Percentiles rank a stretch among this genome's conserved stretches.
Conservation (phyloP, 2,797 vertebrate genomes). For the Microctenopoma lineatum region DNA sequence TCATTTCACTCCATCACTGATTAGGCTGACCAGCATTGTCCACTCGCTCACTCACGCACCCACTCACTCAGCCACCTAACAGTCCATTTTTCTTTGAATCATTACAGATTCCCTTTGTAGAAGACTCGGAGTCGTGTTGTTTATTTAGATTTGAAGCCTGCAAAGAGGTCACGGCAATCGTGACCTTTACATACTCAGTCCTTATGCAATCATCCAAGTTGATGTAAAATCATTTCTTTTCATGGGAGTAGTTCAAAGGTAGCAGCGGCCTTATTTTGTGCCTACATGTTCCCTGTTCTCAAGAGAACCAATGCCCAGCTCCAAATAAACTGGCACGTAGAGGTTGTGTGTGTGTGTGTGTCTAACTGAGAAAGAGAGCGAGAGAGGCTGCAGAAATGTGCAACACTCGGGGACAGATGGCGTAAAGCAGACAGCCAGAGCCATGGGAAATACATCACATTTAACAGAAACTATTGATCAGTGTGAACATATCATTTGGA, state of each 20-base stretch:
- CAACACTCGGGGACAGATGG: conserved; percentile 68
- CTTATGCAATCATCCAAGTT: conserved; percentile 35
- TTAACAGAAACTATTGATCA: conserved; percentile 80
- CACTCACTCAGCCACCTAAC: conserved; percentile 9
- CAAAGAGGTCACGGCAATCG: conserved; percentile 1
- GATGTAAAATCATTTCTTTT: conserved; percentile 51
- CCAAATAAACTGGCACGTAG: conserved; percentile 40
- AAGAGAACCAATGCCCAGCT: conserved; percentile 33
- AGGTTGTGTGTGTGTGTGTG: conserved; percentile 26
- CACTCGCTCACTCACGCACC: conserved; percentile 25
- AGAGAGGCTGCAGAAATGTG: conserved; percentile 50
- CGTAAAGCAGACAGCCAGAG: conserved; percentile 73
- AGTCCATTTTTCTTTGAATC: conserved; percentile 21
- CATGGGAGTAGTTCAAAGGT: conserved; percentile 47
- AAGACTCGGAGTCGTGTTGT: not conserved
- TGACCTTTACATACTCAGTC: not conserved
- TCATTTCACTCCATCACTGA: conserved; percentile 27
- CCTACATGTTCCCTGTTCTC: conserved; percentile 48
- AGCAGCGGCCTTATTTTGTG: conserved; percentile 42
- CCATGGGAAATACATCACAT: conserved; percentile 83
- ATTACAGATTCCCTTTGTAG: conserved; percentile 13
- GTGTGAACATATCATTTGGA: conserved; percentile 69
- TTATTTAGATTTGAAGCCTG: conserved; percentile 1
- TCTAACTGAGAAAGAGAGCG: not conserved
- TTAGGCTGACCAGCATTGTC: conserved; percentile 52